Conservation (phyloP, 2,888 invertebrate species). For the Eudiplozoon nipponicum region DNA sequence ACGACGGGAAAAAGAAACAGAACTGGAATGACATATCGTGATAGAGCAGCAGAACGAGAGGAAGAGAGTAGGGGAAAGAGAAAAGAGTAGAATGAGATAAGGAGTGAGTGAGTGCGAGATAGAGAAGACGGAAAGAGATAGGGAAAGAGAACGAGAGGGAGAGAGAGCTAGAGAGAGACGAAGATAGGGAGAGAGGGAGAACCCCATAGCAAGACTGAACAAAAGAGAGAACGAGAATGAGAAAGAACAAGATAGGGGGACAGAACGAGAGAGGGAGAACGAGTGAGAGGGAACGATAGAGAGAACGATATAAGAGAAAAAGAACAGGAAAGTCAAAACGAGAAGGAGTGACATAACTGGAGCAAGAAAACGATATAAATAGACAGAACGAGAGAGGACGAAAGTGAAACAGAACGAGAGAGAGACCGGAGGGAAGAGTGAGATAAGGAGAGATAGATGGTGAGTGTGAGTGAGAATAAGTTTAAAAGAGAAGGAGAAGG, state of each 20-base stretch:
- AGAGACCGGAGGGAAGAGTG: background rate
- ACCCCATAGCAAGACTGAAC: background rate
- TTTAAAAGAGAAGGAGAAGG: background rate
- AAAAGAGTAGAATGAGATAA: background rate
- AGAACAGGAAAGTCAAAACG: too few relatives aligned
- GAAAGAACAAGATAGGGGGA: background rate
- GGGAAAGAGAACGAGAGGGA: background rate
- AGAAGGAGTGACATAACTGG: too few relatives aligned
- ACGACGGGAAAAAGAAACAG: background rate
- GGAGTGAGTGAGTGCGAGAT: background rate
- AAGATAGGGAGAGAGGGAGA: background rate
- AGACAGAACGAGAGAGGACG: too few relatives aligned
- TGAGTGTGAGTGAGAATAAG: background rate
- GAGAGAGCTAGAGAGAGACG: background rate
- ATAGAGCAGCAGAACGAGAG: background rate
- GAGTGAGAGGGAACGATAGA: background rate
- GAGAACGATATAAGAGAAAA: too few relatives aligned
- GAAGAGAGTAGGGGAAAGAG: background rate
- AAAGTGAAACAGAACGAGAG: background rate
- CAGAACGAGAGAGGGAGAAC: background rate
- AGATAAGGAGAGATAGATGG: background rate
- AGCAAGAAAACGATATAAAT: too few relatives aligned
- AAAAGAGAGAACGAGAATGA: background rate
- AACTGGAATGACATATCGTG: background rate
- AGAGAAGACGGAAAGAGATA: background rate